Base-by-base conservation (phyloP, 2,888 invertebrate genomes). In the Stomorhina lunata region DNA sequence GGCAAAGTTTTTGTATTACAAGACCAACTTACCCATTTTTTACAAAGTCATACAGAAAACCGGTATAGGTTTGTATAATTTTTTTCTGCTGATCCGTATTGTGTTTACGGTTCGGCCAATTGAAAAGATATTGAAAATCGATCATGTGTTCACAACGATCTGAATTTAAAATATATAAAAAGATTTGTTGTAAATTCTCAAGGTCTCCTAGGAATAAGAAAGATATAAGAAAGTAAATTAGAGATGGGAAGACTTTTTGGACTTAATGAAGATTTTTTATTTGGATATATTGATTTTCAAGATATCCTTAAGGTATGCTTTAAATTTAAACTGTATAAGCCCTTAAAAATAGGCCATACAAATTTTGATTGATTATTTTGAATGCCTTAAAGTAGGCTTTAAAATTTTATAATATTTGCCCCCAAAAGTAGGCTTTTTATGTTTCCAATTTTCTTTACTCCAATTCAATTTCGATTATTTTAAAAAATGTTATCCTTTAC, bases 81-180 rank as follows among this genome's bases (percentile, higher is more conserved):
- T 87, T 45, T 45, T 59, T 32, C n/a, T 81, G 32, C 0, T 10
- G 29, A 0, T 43, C 27, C 1, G 59, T 1, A 3, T 48, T 37
- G 69, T 79, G 48, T 1, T 20, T 25, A 0, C 45, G 20, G 0
- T 40, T 50, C 0, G 59, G 7, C 79, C 79, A 82, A 27, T 82
- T 76, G 55, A 92, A 93, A 4, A 93, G 83, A 85, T 93, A 93
- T 84, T 92, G 91, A 68, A 93, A 87, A 85, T 93, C 93, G 84
- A 93, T 92, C 84, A 92, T 90, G 84, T 92, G 92, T 1, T 91
- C 91, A 6, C 84, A 87, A 57, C 86, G 87, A 73, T 48, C 27
- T 86, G 20, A 5, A 66, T 53, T 68, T 25, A 20, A 71, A 59
- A 57, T 34, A 57, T 27, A 15, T 37, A 40, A 43, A 37, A 50